These are phyloP conservation scores for Mycalesis mineus DNA, from an alignment of 2,888 invertebrate species.

Conservation along the genomic window DNA sequence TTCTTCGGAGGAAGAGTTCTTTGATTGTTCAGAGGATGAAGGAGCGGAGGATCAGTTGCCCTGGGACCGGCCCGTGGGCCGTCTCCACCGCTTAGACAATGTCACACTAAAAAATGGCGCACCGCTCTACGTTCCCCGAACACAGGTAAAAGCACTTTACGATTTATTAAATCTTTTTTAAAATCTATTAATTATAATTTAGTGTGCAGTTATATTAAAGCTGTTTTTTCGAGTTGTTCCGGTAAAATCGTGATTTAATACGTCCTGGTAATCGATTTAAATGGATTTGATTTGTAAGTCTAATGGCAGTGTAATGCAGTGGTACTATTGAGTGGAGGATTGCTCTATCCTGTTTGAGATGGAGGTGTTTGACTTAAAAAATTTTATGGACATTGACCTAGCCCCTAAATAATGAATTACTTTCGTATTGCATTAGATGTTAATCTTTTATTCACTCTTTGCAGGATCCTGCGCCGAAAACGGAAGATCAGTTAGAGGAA, in stretches of 20 bases:
- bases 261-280: too few species aligned
- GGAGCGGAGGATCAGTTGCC: constrained; percentile 66
- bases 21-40: constrained; percentile 83
- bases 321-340: too few species aligned
- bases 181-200: not conserved
- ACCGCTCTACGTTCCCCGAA: constrained; percentile 63
- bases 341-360: too few species aligned
- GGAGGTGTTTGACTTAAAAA: too few species aligned
- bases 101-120: constrained; percentile 62
- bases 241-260: too few species aligned
- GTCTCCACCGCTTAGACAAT: constrained; percentile 56
- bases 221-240: too few species aligned
- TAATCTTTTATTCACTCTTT: not conserved
- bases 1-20: constrained; percentile 85
- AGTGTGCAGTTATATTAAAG: not conserved
- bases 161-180: not conserved
- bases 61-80: constrained; percentile 62
- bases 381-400: too few species aligned
- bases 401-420: too few species aligned
- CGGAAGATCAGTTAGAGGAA: constrained; percentile 96
- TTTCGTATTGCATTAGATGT: not conserved
- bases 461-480: constrained; percentile 96
- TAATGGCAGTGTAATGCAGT: too few species aligned
- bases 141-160: constrained; percentile 50
- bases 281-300: too few species aligned